Conservation (phyloP, 1,140 invertebrate species). For the Schlechtendalia chinensis region DNA sequence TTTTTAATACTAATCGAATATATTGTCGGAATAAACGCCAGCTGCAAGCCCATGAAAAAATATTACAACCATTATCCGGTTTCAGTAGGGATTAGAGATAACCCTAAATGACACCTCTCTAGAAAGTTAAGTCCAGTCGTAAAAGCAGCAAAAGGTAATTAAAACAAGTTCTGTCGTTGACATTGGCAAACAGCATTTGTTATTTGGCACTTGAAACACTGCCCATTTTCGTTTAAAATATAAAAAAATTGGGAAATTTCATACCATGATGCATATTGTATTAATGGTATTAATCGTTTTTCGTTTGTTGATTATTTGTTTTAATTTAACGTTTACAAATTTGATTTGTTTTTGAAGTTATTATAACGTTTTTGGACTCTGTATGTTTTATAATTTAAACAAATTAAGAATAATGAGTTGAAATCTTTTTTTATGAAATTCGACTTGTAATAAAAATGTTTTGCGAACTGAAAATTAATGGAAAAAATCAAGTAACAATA, state of each 20-base stretch:
- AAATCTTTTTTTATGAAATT: no score
- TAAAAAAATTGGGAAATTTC: not conserved
- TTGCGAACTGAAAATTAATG: no score
- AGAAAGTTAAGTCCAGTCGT: conserved; percentile 29
- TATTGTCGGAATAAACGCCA: not conserved
- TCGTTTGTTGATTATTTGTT: no score
- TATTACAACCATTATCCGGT: not conserved
- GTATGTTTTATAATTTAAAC: no score
- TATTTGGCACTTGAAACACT: not conserved
- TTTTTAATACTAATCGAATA: not conserved
- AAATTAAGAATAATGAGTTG: no score
- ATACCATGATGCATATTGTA: no score
- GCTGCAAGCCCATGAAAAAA: not conserved
- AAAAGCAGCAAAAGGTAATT: conserved; percentile 2
- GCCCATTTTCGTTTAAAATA: not conserved
- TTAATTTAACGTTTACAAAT: no score
- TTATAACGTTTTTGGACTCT: no score
- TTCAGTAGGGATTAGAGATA: not conserved
- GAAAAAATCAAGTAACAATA: no score
- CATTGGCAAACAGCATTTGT: not conserved
- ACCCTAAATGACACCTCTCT: conserved; percentile 25
- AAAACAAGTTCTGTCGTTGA: not conserved
- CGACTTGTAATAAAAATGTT: no score
- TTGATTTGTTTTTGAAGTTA: no score
- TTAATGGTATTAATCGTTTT: no score